phyloP scores from a whole-genome alignment of 2,888 invertebrate genomes.

The Alloscopus bannaensis region DNA sequence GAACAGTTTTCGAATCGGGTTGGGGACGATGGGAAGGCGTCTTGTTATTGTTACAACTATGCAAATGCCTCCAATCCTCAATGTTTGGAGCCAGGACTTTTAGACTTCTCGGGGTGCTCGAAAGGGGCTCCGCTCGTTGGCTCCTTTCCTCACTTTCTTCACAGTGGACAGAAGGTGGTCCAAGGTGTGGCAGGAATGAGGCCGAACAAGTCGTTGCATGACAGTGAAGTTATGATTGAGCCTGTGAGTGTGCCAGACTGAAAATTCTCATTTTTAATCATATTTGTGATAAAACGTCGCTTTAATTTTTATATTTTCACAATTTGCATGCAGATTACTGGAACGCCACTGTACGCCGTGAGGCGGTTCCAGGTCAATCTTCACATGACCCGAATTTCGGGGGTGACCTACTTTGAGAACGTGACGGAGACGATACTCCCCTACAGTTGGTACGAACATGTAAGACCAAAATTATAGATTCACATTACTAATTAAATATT shows the following conservation, averaged over 20 bases:
- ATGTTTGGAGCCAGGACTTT: constrained; percentile 38
- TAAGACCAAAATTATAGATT: no score
- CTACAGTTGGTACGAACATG: constrained; percentile 49
- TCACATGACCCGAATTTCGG: constrained; percentile 10
- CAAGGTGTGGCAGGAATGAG: constrained; percentile 32
- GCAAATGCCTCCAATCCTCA: constrained; percentile 12
- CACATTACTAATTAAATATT: no score
- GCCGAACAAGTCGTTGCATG: constrained; percentile 48
- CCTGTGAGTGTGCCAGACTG: constrained; percentile 23
- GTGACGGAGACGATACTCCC: constrained; percentile 40
- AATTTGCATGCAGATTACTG: constrained; percentile 47
- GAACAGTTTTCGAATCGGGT: constrained; percentile 32
- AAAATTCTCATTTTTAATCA: no score
- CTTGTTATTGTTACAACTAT: constrained; percentile 38
- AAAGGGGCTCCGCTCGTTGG: constrained; percentile 51
- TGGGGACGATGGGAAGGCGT: background rate
- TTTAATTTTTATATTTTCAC: no score
- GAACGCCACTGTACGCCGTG: constrained; percentile 49
- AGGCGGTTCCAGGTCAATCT: constrained; percentile 45
- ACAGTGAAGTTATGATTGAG: constrained; percentile 54
- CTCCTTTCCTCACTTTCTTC: constrained; percentile 44
- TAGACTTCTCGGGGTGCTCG: constrained; percentile 40
- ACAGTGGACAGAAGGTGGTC: constrained; percentile 26
- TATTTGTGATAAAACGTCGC: no score
- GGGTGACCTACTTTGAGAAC: constrained; percentile 51